Percentiles rank a stretch among this genome's conserved stretches.
These are phyloP conservation scores for Tortrix viridana DNA, from an alignment of 2,888 invertebrate species.

Conservation along the genomic window DNA sequence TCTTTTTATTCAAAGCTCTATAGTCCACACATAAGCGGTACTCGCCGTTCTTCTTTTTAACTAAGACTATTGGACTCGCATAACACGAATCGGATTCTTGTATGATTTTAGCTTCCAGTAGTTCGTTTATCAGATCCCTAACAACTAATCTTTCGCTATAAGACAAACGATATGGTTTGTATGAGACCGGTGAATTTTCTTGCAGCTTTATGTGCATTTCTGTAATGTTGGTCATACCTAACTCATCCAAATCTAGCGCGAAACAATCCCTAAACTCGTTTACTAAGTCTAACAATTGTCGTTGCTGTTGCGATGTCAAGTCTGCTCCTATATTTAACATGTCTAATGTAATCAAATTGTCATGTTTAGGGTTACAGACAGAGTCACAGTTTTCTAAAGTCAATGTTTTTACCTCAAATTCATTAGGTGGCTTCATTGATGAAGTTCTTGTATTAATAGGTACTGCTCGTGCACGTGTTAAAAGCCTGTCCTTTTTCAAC, in stretches of 20 bases:
- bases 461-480: not conserved
- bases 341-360: conserved; percentile 2
- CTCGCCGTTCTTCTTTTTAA: conserved; percentile 42
- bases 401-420: conserved; percentile 2
- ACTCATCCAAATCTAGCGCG: not conserved
- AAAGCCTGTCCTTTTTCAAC: not conserved
- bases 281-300: not conserved
- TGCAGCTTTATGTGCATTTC: conserved; percentile 8
- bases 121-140: not conserved
- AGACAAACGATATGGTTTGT: conserved; percentile 6
- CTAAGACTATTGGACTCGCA: conserved; percentile 1
- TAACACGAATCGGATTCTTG: conserved; percentile 3
- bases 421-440: not conserved
- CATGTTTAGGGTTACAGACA: not conserved
- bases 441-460: not conserved
- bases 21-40: conserved; percentile 44
- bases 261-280: conserved; percentile 9
- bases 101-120: not conserved
- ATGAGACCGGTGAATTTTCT: not conserved
- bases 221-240: not conserved
- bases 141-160: not conserved
- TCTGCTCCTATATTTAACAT: conserved; percentile 1
- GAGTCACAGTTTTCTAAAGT: not conserved
- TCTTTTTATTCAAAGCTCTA: no score
- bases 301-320: not conserved